Conservation (phyloP, 2,113 vertebrate species). For the Orcinus orca region DNA sequence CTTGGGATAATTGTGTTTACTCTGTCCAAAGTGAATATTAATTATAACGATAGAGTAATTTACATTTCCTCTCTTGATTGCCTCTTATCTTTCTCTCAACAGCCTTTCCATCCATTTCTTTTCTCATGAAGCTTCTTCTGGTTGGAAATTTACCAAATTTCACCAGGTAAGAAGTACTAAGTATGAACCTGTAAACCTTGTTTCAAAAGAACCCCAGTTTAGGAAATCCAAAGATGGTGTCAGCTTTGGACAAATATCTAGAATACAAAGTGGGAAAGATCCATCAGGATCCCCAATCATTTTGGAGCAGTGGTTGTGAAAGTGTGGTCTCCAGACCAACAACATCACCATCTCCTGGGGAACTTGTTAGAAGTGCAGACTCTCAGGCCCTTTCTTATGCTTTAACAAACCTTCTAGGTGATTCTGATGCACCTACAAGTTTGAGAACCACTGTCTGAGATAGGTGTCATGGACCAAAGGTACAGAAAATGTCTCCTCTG, state of each 20-base stretch:
- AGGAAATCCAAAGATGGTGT: neutral
- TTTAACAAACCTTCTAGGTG: neutral
- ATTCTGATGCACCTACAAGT: neutral
- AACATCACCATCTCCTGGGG: neutral
- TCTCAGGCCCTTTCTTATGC: neutral
- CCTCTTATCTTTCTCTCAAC: constrained; percentile 50
- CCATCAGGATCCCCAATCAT: neutral
- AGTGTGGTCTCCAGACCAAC: neutral
- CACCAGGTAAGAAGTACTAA: constrained; percentile 48
- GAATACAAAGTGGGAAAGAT: neutral
- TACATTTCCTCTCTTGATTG: constrained; percentile 24
- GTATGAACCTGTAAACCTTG: neutral
- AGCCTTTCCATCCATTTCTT: neutral
- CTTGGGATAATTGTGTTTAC: neutral
- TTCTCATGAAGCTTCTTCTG: constrained; percentile 7
- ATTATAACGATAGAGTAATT: neutral
- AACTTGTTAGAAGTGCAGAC: neutral
- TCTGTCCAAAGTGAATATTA: constrained; percentile 2
- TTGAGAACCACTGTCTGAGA: neutral
- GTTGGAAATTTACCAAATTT: constrained; percentile 37
- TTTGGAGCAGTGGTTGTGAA: neutral
- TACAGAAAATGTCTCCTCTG: neutral
- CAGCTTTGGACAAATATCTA: neutral
- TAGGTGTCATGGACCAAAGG: neutral
- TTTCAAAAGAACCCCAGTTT: neutral